phyloP scores from a whole-genome alignment of 2,888 invertebrate species.

The Lomographa bimaculata region DNA sequence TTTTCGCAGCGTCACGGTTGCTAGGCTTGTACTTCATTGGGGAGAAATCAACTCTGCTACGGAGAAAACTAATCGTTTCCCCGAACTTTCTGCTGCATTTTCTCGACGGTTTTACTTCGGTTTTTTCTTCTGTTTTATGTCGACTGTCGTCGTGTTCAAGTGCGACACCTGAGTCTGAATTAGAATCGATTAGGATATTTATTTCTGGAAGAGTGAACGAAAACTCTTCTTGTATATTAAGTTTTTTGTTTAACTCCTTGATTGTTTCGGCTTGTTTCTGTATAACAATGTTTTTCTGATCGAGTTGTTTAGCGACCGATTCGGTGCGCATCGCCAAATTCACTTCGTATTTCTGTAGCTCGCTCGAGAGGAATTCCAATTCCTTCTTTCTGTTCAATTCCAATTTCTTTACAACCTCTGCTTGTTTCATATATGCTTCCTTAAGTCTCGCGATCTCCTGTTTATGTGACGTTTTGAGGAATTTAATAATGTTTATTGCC shows the following conservation, averaged over 20 bases:
- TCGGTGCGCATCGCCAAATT: slow-evolving; percentile 69
- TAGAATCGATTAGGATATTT: slow-evolving; percentile 64
- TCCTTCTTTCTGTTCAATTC: slow-evolving; percentile 72
- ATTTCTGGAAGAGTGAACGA: slow-evolving; percentile 58
- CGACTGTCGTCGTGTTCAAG: slow-evolving; percentile 66
- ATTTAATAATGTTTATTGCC: slow-evolving; percentile 75
- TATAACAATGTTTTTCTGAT: slow-evolving; percentile 70
- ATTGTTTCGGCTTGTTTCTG: slow-evolving; percentile 63
- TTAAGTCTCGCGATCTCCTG: slow-evolving; percentile 68
- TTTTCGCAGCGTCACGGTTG: slow-evolving; percentile 59
- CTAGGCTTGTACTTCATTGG: slow-evolving; percentile 76
- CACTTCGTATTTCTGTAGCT: slow-evolving; percentile 75
- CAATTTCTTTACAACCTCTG: slow-evolving; percentile 68
- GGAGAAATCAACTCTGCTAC: slow-evolving; percentile 71
- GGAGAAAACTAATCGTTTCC: slow-evolving; percentile 73
- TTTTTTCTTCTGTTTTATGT: slow-evolving; percentile 53
- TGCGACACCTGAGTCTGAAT: slow-evolving; percentile 76
- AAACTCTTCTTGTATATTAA: slow-evolving; percentile 50
- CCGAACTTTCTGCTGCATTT: slow-evolving; percentile 74
- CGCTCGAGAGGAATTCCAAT: slow-evolving; percentile 71
- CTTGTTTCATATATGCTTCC: slow-evolving; percentile 64
- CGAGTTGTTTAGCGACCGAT: slow-evolving; percentile 64
- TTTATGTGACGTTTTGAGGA: slow-evolving; percentile 73
- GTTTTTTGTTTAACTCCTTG: slow-evolving; percentile 61
- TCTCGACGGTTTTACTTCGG: slow-evolving; percentile 60